Evolutionary conservation across 2,888 invertebrate species (phyloP).

Genomic region (Drosophila longiperda): DNA sequence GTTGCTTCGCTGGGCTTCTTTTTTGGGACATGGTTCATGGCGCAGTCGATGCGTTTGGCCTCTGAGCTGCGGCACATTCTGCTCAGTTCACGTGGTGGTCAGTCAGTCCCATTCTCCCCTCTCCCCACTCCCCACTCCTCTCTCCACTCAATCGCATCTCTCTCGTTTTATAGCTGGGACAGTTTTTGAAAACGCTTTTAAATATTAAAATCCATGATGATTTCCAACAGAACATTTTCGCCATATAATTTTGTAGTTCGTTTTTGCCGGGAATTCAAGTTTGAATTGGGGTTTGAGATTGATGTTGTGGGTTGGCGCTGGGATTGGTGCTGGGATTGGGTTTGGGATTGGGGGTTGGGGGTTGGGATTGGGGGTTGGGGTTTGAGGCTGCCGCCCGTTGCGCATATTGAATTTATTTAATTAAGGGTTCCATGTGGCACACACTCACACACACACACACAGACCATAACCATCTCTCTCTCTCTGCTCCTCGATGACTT

Average conservation of each 20-base stretch:
- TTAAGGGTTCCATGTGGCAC: constrained; percentile 80
- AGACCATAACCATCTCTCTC: constrained; percentile 1
- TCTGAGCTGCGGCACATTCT: constrained; percentile 74
- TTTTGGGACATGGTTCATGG: constrained; percentile 56
- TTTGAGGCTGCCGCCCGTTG: constrained; percentile 65
- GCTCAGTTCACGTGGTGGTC: constrained; percentile 72
- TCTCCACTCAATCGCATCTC: not conserved
- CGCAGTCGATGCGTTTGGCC: constrained; percentile 74
- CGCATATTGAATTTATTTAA: constrained; percentile 85
- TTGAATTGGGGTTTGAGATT: constrained; percentile 10
- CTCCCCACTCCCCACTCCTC: not conserved
- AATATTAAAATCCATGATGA: constrained; percentile 84
- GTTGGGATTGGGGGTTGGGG: not conserved
- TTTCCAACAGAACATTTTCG: constrained; percentile 75
- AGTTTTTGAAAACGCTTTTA: constrained; percentile 82
- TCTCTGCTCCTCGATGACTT: constrained; percentile 76
- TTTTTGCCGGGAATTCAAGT: constrained; percentile 24
- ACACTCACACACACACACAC: constrained; percentile 32
- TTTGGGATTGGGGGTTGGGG: constrained; percentile 2
- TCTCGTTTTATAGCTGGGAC: constrained; percentile 42
- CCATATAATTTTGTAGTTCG: constrained; percentile 74
- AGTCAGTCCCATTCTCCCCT: constrained; percentile 14
- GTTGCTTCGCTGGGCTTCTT: constrained; percentile 18
- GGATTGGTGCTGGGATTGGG: not conserved
- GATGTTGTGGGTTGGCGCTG: not conserved